phyloP scores from a whole-genome alignment of 2,888 invertebrate species.

The Plusia festucae region DNA sequence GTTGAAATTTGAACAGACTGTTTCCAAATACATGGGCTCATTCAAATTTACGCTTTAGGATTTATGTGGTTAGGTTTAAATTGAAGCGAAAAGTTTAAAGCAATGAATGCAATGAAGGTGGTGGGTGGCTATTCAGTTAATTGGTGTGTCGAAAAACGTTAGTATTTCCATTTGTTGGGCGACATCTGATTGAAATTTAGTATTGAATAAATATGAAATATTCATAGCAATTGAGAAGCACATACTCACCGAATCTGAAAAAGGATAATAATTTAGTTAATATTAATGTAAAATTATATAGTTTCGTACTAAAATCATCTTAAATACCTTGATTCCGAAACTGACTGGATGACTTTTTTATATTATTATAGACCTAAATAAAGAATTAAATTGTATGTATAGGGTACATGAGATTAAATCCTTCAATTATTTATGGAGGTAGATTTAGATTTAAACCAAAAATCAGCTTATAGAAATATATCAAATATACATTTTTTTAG shows the following conservation, averaged over 20 bases:
- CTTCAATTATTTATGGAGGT: neutral
- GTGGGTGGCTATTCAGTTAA: conserved; percentile 55
- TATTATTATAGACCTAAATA: too few relatives aligned
- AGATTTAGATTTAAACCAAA: neutral
- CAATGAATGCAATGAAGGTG: conserved; percentile 34
- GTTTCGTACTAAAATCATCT: too few relatives aligned
- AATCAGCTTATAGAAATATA: neutral
- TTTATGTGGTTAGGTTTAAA: conserved; percentile 34
- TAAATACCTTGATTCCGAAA: too few relatives aligned
- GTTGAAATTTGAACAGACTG: conserved; percentile 30
- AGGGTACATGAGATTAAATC: too few relatives aligned
- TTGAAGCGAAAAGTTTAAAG: conserved; percentile 31
- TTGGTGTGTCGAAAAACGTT: conserved; percentile 60
- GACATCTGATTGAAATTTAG: conserved; percentile 38
- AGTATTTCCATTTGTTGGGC: conserved; percentile 40
- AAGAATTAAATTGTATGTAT: too few relatives aligned
- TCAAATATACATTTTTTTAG: conserved; percentile 23
- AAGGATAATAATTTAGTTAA: too few relatives aligned
- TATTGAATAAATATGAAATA: conserved; percentile 17
- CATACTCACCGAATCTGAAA: too few relatives aligned
- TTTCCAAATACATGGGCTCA: conserved; percentile 11
- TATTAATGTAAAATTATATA: too few relatives aligned
- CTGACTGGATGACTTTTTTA: too few relatives aligned
- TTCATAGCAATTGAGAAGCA: conserved; percentile 5
- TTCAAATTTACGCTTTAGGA: conserved; percentile 29